phyloP scores from a whole-genome alignment of 2,888 invertebrate genomes.

The Tanypteryx hageni region DNA sequence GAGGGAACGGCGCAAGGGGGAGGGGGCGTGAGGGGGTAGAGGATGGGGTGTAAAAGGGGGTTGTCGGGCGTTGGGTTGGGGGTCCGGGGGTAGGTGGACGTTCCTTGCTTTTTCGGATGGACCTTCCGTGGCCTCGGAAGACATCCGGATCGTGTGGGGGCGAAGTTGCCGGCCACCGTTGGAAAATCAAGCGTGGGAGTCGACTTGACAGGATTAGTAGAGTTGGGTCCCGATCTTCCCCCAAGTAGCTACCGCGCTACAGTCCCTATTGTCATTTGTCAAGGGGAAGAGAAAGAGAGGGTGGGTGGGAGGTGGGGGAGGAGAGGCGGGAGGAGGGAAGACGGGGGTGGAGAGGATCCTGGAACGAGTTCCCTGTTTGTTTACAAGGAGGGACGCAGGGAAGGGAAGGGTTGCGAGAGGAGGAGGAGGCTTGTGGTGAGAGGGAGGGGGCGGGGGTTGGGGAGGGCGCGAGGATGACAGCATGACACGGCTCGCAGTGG shows the following conservation, averaged over 20 bases:
- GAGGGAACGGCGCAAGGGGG: not conserved
- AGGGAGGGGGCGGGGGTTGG: not conserved
- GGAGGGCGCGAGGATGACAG: conserved; percentile 37
- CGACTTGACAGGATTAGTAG: not conserved
- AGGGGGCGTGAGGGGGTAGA: not conserved
- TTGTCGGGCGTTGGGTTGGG: not conserved
- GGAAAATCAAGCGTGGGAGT: not conserved
- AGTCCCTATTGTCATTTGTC: conserved; percentile 64
- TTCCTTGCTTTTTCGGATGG: not conserved
- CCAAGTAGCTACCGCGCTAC: conserved; percentile 21
- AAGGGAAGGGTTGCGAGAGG: not conserved
- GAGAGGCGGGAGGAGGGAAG: not conserved
- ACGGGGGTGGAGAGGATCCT: not conserved
- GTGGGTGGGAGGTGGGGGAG: not conserved
- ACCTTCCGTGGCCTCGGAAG: not conserved
- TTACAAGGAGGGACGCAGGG: not conserved
- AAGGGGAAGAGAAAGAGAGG: not conserved
- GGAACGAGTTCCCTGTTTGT: conserved; percentile 39
- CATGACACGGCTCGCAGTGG: conserved; percentile 39
- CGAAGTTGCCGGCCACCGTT: not conserved
- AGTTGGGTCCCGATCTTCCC: not conserved
- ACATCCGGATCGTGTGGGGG: not conserved
- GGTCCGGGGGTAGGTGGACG: not conserved
- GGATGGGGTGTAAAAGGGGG: no score
- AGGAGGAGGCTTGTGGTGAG: not conserved